A percentile compares a stretch with the other conserved stretches of the same genome.
Evolutionary conservation across 1,140 invertebrate genomes (phyloP).

Genomic region (Diachasma alloeum): DNA sequence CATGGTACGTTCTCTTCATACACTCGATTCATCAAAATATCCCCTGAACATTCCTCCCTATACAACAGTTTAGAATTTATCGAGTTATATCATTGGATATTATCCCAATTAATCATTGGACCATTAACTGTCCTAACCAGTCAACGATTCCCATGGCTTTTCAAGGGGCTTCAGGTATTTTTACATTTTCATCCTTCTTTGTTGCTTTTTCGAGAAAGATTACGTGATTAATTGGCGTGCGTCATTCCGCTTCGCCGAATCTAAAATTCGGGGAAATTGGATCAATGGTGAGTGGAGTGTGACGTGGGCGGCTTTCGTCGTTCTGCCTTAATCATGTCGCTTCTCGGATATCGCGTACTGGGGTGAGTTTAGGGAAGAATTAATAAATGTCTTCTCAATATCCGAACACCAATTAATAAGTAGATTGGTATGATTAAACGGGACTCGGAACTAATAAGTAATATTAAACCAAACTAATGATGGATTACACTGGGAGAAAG

Average conservation of each 20-base stretch:
- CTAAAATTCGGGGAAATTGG: background rate
- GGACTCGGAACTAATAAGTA: too few relatives aligned
- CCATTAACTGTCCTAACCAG: background rate
- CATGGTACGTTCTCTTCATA: background rate
- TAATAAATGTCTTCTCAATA: too few relatives aligned
- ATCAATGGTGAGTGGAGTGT: background rate
- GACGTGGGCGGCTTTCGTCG: too few relatives aligned
- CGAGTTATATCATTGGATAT: background rate
- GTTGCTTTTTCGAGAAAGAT: background rate
- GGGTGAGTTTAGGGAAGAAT: too few relatives aligned
- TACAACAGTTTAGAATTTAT: background rate
- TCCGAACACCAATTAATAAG: too few relatives aligned
- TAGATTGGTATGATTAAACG: too few relatives aligned
- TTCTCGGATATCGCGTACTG: too few relatives aligned
- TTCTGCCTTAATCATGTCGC: too few relatives aligned
- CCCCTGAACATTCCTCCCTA: background rate
- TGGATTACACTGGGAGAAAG: too few relatives aligned
- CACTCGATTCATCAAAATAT: constrained; percentile 1
- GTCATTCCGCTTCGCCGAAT: background rate
- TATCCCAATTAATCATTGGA: background rate
- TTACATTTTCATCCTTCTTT: background rate
- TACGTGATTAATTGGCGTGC: background rate
- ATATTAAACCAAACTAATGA: too few relatives aligned
- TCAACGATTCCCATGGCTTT: background rate
- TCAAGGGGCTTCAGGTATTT: background rate